These are phyloP conservation scores for Lynx canadensis DNA, from an alignment of 2,113 vertebrate species.

Conservation along the genomic window DNA sequence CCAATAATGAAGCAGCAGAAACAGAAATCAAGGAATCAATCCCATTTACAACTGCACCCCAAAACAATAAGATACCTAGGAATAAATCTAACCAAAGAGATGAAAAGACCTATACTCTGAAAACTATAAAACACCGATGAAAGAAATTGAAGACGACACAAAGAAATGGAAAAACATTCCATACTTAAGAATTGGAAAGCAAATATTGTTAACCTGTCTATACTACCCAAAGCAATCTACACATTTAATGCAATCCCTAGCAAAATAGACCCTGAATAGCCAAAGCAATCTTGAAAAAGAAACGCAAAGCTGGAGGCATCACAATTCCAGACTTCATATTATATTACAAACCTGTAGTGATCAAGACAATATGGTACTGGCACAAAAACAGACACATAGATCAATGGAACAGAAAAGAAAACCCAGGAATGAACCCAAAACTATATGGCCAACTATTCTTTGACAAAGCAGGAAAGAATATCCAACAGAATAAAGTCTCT, in stretches of 20 bases:
- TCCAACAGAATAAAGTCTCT: not conserved
- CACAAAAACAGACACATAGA: not conserved
- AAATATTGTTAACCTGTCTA: not conserved
- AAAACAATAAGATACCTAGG: not conserved
- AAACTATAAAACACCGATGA: not conserved
- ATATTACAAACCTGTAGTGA: not conserved
- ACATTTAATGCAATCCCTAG: not conserved
- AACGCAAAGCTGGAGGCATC: not conserved
- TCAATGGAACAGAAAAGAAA: not conserved
- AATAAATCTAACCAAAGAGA: not conserved
- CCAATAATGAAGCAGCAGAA: too few relatives aligned
- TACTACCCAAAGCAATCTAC: not conserved
- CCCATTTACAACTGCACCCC: not conserved
- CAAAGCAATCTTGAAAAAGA: not conserved
- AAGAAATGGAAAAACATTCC: not conserved
- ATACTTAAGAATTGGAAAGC: not conserved
- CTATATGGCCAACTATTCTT: not conserved
- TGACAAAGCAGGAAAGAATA: not conserved
- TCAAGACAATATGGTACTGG: not conserved
- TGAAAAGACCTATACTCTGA: not conserved
- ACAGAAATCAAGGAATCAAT: too few relatives aligned
- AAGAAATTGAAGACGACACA: not conserved
- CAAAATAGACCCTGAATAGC: not conserved
- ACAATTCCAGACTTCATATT: not conserved
- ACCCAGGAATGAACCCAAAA: not conserved